Evolutionary conservation across 2,113 vertebrate species (phyloP).

Genomic region (Caretta caretta): DNA sequence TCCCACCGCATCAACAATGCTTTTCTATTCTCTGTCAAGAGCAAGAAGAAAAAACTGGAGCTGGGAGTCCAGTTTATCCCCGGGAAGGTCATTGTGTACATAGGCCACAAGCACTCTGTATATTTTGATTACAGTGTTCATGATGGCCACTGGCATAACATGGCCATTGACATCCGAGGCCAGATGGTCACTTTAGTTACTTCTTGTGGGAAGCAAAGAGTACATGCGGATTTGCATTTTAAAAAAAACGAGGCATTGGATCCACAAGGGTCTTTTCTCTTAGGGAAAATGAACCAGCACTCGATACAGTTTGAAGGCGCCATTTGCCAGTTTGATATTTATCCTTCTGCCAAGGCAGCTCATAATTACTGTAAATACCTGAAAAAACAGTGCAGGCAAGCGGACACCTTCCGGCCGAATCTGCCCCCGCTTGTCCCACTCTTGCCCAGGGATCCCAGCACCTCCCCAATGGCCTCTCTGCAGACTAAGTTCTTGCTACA

Average conservation of each 20-base stretch:
- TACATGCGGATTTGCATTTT: constrained; percentile 85
- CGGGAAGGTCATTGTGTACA: constrained; percentile 86
- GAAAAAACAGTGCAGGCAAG: constrained; percentile 94
- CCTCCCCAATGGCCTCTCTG: constrained; percentile 37
- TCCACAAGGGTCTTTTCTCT: constrained; percentile 90
- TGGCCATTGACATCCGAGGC: constrained; percentile 88
- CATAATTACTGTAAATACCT: constrained; percentile 97
- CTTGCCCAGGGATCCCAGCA: constrained; percentile 78
- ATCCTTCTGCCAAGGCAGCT: constrained; percentile 94
- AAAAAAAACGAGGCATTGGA: constrained; percentile 86
- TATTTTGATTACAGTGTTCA: constrained; percentile 94
- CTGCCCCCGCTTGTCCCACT: constrained; percentile 83
- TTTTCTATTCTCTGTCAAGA: constrained; percentile 90
- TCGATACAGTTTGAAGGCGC: constrained; percentile 94
- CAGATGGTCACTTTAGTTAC: constrained; percentile 88
- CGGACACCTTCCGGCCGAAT: constrained; percentile 85
- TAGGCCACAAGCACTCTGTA: constrained; percentile 88
- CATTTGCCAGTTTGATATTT: constrained; percentile 96
- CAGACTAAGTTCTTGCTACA: not conserved
- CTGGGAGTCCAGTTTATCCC: constrained; percentile 93
- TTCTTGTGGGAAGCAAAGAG: constrained; percentile 88
- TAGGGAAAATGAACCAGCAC: constrained; percentile 91
- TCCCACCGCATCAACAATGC: constrained; percentile 94
- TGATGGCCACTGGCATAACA: constrained; percentile 93
- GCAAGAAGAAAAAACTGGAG: constrained; percentile 90